Base-by-base conservation (phyloP, 2,888 invertebrate species). In the Aethes cnicana region DNA sequence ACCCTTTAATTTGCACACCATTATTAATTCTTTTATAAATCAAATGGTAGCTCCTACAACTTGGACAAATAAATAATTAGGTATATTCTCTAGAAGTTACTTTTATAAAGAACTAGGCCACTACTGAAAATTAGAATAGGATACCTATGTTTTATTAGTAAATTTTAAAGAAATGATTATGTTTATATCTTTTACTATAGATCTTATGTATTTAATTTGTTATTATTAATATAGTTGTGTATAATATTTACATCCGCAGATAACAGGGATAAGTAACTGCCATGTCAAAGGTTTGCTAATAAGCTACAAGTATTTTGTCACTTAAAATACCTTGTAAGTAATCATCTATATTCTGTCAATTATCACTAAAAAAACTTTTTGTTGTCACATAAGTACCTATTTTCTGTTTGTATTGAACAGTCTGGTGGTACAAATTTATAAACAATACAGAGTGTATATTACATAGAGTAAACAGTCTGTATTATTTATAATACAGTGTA, bases 1-100 rank as follows among this genome's bases (percentile, higher is more conserved):
- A 89, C 89, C 89, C 82, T 89, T 88, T 85, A 84, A 81, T 88
- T 87, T 89, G 88, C 89, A 89, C 88, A 84, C 87, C 86, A 81
- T 86, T 82, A 79, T 75, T 70, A 71, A 69, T 73, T 71, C 72
- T 74, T 75, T 74, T 69, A 78, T 72, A 70, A 76, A 78, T 74
- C 67, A 82, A 81, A 66, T 58, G 67, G 81, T 80, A 70, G 66
- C 63, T n/a, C 69, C 63, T 67, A 65, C 65, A 69, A 66, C 59
- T 63, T 57, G 63, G 75, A 67, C 57, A 59, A 77, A 76, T 64
- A 59, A 59, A 68, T 62, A 64, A 76, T 68, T 72, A 66, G 64
- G 68, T 68, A 72, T 71, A 77, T 61, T 72, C 64, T 68, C 75
- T 84, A 84, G 64, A 54, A 44, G 47, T 53, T 54, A 47, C 32